These are phyloP conservation scores for Drosophila kambysellisi DNA, from an alignment of 2,888 invertebrate species.

Conservation along the genomic window DNA sequence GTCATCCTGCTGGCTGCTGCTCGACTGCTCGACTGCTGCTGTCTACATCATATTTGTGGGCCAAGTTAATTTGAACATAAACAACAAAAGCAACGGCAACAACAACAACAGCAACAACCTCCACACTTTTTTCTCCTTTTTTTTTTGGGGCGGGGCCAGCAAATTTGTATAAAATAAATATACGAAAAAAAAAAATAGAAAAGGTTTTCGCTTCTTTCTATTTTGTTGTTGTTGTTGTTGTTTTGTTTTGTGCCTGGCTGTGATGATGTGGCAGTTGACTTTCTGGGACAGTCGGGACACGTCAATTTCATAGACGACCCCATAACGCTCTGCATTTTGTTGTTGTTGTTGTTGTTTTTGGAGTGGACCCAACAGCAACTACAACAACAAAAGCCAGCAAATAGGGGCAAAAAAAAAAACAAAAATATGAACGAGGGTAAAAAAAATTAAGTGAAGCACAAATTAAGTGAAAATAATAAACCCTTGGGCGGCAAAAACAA, in stretches of 20 bases:
- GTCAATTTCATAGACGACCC: constrained; percentile 62
- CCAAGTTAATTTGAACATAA: constrained; percentile 71
- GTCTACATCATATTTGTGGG: constrained; percentile 47
- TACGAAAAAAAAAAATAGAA: constrained; percentile 14
- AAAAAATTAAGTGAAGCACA: constrained; percentile 63
- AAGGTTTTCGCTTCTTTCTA: constrained; percentile 18
- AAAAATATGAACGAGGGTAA: constrained; percentile 8
- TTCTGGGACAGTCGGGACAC: constrained; percentile 58
- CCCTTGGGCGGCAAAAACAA: constrained; percentile 49
- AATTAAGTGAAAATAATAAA: constrained; percentile 78
- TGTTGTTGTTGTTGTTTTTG: constrained; percentile 11
- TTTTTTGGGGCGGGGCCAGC: constrained; percentile 24
- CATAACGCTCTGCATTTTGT: constrained; percentile 25
- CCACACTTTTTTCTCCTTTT: not conserved
- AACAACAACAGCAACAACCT: constrained; percentile 6
- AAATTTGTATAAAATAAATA: constrained; percentile 51
- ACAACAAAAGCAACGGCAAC: constrained; percentile 43
- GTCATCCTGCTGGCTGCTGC: constrained; percentile 42
- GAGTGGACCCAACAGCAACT: not conserved
- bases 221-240: not conserved
- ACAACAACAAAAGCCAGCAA: constrained; percentile 12
- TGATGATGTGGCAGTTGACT: constrained; percentile 75
- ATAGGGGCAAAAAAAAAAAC: not conserved
- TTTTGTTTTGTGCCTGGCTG: constrained; percentile 42
- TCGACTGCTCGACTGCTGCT: constrained; percentile 2